Base-by-base conservation (phyloP, 2,797 vertebrate species). In the Manis crassicaudata region DNA sequence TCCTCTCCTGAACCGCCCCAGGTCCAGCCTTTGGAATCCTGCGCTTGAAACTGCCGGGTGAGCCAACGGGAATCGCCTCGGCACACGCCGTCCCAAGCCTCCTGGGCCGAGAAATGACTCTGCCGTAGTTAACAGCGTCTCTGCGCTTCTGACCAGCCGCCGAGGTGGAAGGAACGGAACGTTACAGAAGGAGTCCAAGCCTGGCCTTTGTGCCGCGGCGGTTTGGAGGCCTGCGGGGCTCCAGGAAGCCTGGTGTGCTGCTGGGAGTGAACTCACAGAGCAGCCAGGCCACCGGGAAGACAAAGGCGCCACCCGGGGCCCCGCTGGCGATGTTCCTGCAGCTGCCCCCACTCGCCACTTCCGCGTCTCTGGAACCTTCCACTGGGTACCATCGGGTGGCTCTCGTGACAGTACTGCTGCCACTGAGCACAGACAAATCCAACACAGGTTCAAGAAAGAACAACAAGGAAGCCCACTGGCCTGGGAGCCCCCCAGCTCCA, bases 161-260 rank as follows among this genome's bases (percentile, higher is more conserved):
- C 25, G 1, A 10, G 23, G 29, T 2, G 16, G 20, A 90, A 60
- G 77, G 58, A 17, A 85, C 67, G n/a, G 58, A 17, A 85, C 67
- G n/a, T 32, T 46, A 3, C 52, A 27, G 29, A 25, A 32, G 62
- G 91, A 67, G 23, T 73, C 72, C 3, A 4, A 16, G 40, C 2
- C 56, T 32, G 5, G 2, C 14, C 58, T 92, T 17, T 13, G n/a
- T 29, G 7, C 52, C 6, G 0, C 12, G 0, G 1, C 0, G 4
- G 43, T 29, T 25, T 50, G 27, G 46, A 70, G 35, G 81, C 6
- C 0, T 46, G n/a, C 68, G 10, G 75, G 21, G 54, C 27, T 25
- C 54, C 32, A 0, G 29, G 87, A 58, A 76, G 63, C 58, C 52
- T 1, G 1, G 0, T 0, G 8, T 56, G 11, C 23, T 18, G 20